Evolutionary conservation across 2,888 invertebrate genomes (phyloP), one percentile per base, ranked within the genome.

Genomic region (Uropetala carovei): DNA sequence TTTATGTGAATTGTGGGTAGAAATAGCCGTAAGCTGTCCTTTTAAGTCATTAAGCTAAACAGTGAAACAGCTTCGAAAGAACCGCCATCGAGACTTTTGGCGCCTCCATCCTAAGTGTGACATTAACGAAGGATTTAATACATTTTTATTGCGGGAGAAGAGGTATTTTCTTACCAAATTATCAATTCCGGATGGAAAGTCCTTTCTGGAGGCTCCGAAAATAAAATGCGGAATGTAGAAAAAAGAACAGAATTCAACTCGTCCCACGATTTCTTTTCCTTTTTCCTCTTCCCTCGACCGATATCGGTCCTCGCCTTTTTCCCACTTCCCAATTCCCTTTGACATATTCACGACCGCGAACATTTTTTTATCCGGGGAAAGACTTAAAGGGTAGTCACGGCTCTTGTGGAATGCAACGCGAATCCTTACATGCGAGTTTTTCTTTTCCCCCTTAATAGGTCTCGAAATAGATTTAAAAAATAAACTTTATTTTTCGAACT

Each of bases 341-440:
- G 75, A 75, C 22, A 27, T 27, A 75, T 27, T 75, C 75, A 75
- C 75, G 75, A 75, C 75, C 75, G 75, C 75, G 22, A 75, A 75
- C 75, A 75, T 75, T 75, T 75, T 75, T 75, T 75, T 27, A 75
- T 75, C 75, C 75, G 75, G 27, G 27, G 75, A 75, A 27, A 27
- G 75, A 13, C 27, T 27, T n/a, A n/a, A n/a, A 22, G 75, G 22
- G 75, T 22, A 0, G 75, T 75, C 75, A 75, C 75, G 75, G 75
- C 13, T 75, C 75, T 75, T 18, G 22, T 75, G 75, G 75, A 75
- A 75, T 75, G 75, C 75, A 22, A 27, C 75, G 75, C 22, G 75
- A 75, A 75, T 75, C 75, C 75, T 68, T 68, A n/a, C 75, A 27
- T 75, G 22, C 22, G 10, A 11, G 22, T 75, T 75, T 22, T 22